Percentiles rank a stretch among this genome's conserved stretches.
Conservation (phyloP, 2,113 vertebrate genomes). For the Gnathonemus echidnorhynchus region DNA sequence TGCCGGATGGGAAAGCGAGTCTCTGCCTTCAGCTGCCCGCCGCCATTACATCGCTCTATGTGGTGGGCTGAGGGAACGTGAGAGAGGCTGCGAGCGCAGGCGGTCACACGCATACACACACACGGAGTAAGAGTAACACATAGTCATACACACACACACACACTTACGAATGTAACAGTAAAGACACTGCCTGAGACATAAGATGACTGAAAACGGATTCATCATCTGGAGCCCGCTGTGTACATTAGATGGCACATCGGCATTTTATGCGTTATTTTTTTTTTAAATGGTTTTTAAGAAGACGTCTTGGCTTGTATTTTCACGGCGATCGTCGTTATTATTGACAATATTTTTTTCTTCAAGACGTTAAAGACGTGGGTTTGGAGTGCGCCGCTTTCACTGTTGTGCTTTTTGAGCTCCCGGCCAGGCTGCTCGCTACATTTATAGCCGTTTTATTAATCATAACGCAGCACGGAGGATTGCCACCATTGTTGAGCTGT, state of each 20-base stretch:
- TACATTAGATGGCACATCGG: constrained; percentile 15
- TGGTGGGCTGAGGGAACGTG: constrained; percentile 50
- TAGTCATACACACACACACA: constrained; percentile 40
- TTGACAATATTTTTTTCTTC: constrained; percentile 6
- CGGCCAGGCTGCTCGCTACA: constrained; percentile 27
- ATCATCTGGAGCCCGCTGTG: constrained; percentile 23
- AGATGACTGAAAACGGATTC: constrained; percentile 37
- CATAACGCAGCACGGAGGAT: constrained; percentile 39
- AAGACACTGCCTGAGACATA: constrained; percentile 37
- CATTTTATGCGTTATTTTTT: constrained; percentile 20
- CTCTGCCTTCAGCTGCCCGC: constrained; percentile 53
- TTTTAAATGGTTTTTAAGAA: constrained; percentile 17
- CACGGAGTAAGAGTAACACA: constrained; percentile 37
- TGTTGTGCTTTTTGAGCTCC: constrained; percentile 9
- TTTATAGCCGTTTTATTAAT: constrained; percentile 33
- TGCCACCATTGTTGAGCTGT: constrained; percentile 36
- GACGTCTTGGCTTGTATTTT: constrained; percentile 27
- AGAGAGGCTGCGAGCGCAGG: constrained; percentile 42
- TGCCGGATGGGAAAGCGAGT: constrained; percentile 61
- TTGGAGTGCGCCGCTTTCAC: constrained; percentile 17
- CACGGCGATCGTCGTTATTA: not conserved
- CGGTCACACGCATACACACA: constrained; percentile 20
- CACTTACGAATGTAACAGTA: constrained; percentile 43
- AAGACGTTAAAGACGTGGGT: constrained; percentile 24
- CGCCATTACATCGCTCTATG: constrained; percentile 65